Evolutionary conservation across 2,113 vertebrate species (phyloP), one percentile per base, ranked within the genome.

Genomic region (Cyprinus carpio): DNA sequence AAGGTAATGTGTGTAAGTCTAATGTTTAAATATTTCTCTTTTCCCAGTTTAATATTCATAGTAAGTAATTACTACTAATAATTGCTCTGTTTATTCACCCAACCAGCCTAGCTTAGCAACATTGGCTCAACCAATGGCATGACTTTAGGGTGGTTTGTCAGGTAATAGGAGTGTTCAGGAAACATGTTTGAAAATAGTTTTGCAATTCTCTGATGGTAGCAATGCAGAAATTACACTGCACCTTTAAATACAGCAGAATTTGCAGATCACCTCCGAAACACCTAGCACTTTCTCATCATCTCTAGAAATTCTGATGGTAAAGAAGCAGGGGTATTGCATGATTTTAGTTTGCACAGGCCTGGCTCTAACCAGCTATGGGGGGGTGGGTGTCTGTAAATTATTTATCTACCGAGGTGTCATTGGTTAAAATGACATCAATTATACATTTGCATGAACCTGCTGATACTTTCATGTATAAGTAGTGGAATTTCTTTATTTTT

Each of bases 381-480:
- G 40, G 40, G 31, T n/a, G 31, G 31, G 2, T 31, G 2, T 37
- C 4, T 8, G 13, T 62, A 9, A 60, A 79, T 79, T 25, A 79
- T 79, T 79, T 15, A 79, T 25, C 76, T 62, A 43, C 54, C 51
- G 25, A 62, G 56, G 56, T 79, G 20, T 79, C 20, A 2, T 40
- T 62, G 31, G 20, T 40, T 16, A 79, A 62, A 79, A 40, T 8
- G 23, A n/a, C 76, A 79, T 79, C 11, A 40, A 60, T 79, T 79
- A 60, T 60, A 40, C 54, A 79, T 60, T 34, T 2, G 23, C 31
- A 79, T n/a, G 60, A 79, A 37, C 54, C 76, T 79, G 54, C 20
- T 79, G 31, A 60, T 60, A 79, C 76, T 40, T 40, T 60, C 23
- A 60, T 31, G 5, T 72, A 23, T 40, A 67, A 81, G 79, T 49